Evolutionary conservation across 2,113 vertebrate species (phyloP).

Genomic region (Cyanoliseus patagonus): DNA sequence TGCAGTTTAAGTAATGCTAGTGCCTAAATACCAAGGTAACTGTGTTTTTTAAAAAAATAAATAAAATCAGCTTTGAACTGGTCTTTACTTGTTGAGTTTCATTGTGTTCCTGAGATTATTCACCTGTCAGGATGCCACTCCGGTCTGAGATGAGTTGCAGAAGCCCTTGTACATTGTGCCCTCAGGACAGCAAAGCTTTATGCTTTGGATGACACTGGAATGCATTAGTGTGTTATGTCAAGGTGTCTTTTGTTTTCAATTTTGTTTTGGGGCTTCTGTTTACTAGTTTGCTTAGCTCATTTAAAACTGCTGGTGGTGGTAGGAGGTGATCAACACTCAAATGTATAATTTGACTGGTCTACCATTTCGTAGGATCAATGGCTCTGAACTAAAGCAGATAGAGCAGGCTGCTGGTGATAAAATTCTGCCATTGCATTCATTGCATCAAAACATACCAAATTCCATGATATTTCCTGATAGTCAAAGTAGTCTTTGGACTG

Average conservation of each 20-base stretch:
- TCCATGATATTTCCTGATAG: background rate
- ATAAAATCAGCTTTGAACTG: slow-evolving; percentile 57
- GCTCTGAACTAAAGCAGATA: background rate
- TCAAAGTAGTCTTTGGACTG: background rate
- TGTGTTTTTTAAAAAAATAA: background rate
- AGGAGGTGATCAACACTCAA: background rate
- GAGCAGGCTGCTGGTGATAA: background rate
- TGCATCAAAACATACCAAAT: background rate
- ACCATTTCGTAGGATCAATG: background rate
- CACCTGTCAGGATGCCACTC: slow-evolving; percentile 49
- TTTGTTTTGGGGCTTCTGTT: slow-evolving; percentile 49
- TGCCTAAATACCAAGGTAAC: slow-evolving; percentile 44
- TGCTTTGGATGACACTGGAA: slow-evolving; percentile 51
- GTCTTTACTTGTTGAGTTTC: slow-evolving; percentile 68
- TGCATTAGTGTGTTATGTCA: slow-evolving; percentile 48
- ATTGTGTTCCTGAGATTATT: slow-evolving; percentile 50
- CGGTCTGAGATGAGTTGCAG: slow-evolving; percentile 51
- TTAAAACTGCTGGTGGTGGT: background rate
- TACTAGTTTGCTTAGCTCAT: slow-evolving; percentile 33
- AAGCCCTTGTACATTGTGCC: slow-evolving; percentile 35
- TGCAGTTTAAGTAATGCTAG: background rate
- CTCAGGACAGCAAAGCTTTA: slow-evolving; percentile 44
- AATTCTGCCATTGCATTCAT: background rate
- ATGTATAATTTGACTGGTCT: background rate
- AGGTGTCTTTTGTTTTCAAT: background rate